These are phyloP conservation scores for Poecile montanus DNA, from an alignment of 2,797 vertebrate species.

Conservation along the genomic window DNA sequence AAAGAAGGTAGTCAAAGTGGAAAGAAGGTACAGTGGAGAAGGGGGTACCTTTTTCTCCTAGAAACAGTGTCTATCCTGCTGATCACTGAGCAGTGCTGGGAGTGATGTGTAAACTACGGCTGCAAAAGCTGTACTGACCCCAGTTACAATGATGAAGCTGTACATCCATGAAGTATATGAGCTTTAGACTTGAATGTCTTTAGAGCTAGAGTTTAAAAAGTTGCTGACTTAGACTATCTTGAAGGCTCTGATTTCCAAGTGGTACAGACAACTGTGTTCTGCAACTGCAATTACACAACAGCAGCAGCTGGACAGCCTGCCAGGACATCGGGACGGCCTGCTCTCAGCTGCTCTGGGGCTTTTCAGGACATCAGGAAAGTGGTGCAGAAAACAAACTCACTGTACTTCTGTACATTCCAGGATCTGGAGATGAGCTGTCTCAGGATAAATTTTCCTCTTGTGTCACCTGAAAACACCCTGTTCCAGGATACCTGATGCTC, in stretches of 20 bases:
- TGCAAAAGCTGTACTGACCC: background rate
- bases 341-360: background rate
- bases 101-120: background rate
- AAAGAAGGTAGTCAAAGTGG: background rate
- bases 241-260: constrained; percentile 40
- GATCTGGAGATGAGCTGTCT: background rate
- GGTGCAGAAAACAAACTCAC: background rate
- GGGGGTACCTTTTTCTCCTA: background rate
- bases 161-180: background rate
- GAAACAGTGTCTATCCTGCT: background rate
- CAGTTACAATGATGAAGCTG: background rate
- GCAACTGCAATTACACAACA: constrained; percentile 55
- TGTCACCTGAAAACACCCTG: background rate
- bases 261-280: constrained; percentile 37
- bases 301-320: background rate
- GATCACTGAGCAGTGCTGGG: background rate
- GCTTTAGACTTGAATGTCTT: background rate
- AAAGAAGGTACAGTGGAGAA: background rate
- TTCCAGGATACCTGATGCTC: background rate
- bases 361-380: constrained; percentile 10
- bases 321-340: background rate
- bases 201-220: constrained; percentile 6
- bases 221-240: constrained; percentile 41
- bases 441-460: background rate
- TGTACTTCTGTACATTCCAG: background rate